Base-by-base conservation (phyloP, 2,113 vertebrate species). In the Urocitellus parryii region DNA sequence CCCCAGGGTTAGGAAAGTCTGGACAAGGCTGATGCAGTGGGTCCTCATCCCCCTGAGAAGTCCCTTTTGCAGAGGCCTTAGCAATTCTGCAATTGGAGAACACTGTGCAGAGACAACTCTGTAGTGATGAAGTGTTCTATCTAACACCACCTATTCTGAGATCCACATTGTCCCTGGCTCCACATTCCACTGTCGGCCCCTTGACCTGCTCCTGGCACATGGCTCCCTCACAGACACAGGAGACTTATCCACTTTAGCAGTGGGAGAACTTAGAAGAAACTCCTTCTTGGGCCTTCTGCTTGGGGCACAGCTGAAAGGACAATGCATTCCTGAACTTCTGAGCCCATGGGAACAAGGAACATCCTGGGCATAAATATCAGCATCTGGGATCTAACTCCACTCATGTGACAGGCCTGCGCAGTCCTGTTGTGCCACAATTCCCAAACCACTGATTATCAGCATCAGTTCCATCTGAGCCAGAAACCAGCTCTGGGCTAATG, bases 381-480 rank as follows among this genome's bases (percentile, higher is more conserved):
- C 45, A 12, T 25, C 0, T 6, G 11, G 1, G 34, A 6, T 45
- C 25, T 42, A 1, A 34, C 8, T 17, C 4, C 14, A 4, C 39
- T n/a, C 12, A 3, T 9, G 18, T 25, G 0, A 0, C 53, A 68
- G 9, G 80, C 79, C 9, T 1, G 78, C 6, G 0, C 29, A 1
- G 25, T 5, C 48, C 34, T 22, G 5, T 14, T 29, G 5, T n/a
- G 9, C 74, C 53, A 61, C 25, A 13, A 16, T 18, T 20, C 34
- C 12, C 68, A 29, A 0, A 0, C 37, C 1, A 5, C 25, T 17
- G 68, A 5, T 29, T 13, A 18, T 58, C 42, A 42, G 32, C 8
- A 45, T 16, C 53, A 61, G 16, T 80, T 42, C 14, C 12, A n/a
- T 63, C 68, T 20, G 18, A 92, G 48, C 65, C 68, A 82, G 63